These are phyloP conservation scores for Rostratula benghalensis DNA, from an alignment of 2,113 vertebrate species.

Conservation along the genomic window DNA sequence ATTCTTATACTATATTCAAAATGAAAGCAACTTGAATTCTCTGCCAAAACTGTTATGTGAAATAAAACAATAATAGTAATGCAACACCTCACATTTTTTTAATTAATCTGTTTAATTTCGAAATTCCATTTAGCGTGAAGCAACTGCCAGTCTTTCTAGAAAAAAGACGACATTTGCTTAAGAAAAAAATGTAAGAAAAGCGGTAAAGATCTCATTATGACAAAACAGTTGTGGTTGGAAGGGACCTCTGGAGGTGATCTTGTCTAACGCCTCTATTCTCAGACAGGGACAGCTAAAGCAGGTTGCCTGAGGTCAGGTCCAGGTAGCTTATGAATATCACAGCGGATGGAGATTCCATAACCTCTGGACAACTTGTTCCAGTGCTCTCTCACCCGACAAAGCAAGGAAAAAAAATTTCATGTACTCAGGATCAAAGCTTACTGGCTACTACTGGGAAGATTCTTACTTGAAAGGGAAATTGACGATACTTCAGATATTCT, in stretches of 20 bases:
- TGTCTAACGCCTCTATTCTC: neutral
- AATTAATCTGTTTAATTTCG: neutral
- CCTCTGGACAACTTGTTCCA: neutral
- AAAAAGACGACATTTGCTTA: neutral
- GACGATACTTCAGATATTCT: conserved; percentile 92
- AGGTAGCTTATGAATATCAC: neutral
- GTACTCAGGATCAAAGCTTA: neutral
- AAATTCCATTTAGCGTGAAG: neutral
- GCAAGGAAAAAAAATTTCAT: neutral
- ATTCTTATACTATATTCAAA: neutral
- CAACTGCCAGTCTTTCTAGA: neutral
- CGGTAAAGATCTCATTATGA: neutral
- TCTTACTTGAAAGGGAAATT: conserved; percentile 94
- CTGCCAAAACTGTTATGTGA: neutral
- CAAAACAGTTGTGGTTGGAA: neutral
- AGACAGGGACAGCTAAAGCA: neutral
- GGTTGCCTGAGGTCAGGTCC: neutral
- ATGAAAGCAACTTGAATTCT: neutral
- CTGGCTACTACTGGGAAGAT: neutral
- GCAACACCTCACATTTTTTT: neutral
- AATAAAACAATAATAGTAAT: neutral
- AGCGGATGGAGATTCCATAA: neutral
- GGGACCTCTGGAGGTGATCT: neutral
- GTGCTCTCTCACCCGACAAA: neutral
- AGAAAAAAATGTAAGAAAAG: neutral